These are phyloP conservation scores for Cepaea nemoralis DNA, from an alignment of 1,140 invertebrate genomes.

Conservation along the genomic window DNA sequence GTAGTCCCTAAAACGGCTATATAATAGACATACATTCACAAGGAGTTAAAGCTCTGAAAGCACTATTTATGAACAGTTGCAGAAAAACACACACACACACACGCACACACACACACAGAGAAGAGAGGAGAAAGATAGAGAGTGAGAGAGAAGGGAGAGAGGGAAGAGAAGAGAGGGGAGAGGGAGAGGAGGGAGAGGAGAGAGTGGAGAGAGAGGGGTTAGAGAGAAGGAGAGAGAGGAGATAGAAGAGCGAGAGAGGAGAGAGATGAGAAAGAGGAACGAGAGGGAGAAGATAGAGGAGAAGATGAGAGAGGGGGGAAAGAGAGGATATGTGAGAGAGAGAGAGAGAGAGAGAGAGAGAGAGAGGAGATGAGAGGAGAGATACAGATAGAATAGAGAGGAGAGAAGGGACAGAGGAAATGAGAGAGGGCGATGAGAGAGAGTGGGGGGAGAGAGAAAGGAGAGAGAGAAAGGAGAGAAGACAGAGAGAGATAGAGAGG, in stretches of 20 bases:
- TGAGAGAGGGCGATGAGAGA: too few relatives aligned
- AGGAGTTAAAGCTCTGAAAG: too few relatives aligned
- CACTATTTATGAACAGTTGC: too few relatives aligned
- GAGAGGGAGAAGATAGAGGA: background rate
- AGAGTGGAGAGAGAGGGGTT: background rate
- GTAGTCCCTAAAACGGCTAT: too few relatives aligned
- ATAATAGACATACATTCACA: too few relatives aligned
- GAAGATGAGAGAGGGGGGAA: background rate
- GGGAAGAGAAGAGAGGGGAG: conserved; percentile 13
- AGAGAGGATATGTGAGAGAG: conserved; percentile 19
- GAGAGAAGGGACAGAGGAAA: too few relatives aligned
- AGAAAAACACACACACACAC: too few relatives aligned
- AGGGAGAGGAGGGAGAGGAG: conserved; percentile 3
- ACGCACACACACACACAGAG: background rate
- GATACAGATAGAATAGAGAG: too few relatives aligned
- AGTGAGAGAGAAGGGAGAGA: background rate
- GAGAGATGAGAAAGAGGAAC: background rate
- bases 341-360: conserved; percentile 31
- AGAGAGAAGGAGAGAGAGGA: background rate
- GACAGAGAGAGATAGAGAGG: too few relatives aligned
- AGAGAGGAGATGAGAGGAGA: too few relatives aligned
- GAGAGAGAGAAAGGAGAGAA: too few relatives aligned
- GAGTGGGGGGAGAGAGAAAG: too few relatives aligned
- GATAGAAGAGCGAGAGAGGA: background rate
- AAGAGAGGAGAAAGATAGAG: conserved; percentile 8